A percentile compares a stretch with the other conserved stretches of the same genome.
phyloP scores from a whole-genome alignment of 2,888 invertebrate genomes.

The Amiota minor region DNA sequence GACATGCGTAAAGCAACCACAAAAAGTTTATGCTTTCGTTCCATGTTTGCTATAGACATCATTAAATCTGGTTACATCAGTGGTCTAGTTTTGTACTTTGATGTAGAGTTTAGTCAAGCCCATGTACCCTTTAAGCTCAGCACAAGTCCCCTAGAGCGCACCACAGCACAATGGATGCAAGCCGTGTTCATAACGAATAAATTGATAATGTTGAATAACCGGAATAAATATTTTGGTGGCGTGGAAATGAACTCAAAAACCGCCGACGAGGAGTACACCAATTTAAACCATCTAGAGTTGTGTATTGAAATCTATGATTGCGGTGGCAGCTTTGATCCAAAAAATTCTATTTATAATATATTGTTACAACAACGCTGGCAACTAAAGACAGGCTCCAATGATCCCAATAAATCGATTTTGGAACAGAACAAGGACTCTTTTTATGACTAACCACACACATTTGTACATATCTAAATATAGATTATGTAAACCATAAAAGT shows the following conservation, averaged over 20 bases:
- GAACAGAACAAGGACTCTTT: background rate
- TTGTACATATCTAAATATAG: background rate
- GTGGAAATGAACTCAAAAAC: constrained; percentile 35
- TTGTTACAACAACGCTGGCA: constrained; percentile 50
- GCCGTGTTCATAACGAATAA: constrained; percentile 51
- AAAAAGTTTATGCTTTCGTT: constrained; percentile 44
- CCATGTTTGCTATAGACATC: constrained; percentile 34
- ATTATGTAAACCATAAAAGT: background rate
- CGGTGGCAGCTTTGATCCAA: background rate
- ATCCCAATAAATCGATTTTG: background rate
- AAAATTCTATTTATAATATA: background rate
- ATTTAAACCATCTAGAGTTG: constrained; percentile 46
- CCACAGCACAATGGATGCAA: constrained; percentile 48
- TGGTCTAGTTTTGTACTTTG: constrained; percentile 55
- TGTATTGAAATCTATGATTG: constrained; percentile 42
- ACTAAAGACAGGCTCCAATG: background rate
- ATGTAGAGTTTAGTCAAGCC: constrained; percentile 51
- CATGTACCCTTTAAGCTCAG: constrained; percentile 34
- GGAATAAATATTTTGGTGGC: constrained; percentile 42
- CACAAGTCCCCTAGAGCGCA: constrained; percentile 39
- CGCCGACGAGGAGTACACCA: background rate
- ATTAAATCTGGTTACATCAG: constrained; percentile 41
- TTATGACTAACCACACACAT: background rate
- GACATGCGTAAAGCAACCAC: constrained; percentile 34
- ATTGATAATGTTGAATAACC: constrained; percentile 46